Evolutionary conservation across 1,140 invertebrate genomes (phyloP), one percentile per base, ranked within the genome.

Genomic region (Cepaea nemoralis): DNA sequence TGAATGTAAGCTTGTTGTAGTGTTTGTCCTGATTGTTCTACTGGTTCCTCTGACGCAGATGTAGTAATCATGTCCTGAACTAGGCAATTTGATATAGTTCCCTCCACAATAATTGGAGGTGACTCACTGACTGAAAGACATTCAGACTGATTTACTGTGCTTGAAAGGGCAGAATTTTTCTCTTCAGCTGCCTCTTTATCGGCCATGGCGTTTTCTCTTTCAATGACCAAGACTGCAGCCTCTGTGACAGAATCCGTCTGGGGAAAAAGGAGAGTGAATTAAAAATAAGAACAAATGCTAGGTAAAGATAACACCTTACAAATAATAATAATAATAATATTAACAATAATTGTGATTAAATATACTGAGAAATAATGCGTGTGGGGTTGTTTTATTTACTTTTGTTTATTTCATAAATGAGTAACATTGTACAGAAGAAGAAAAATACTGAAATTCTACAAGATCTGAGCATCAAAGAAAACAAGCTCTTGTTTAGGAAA

Each of bases 51-150:
- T 31, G 75, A 5, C 27, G 55, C 27, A 27, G 35, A 73, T 24
- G 77, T 50, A 19, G 77, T 73, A 42, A 83, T 83, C 37, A 86
- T 81, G 5, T 84, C 82, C 48, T 82, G 81, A 8, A 83, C 83
- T 24, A 83, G 67, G 59, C 24, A 42, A n/a, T 45, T 40, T 22
- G 48, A 39, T 35, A 50, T 55, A 27, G 76, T 59, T 37, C 71
- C 77, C 33, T 74, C 59, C 75, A 70, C 45, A 71, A 70, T 24
- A 45, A 71, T 42, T 55, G 48, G 12, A 55, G 69, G 50, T 45
- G 40, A 45, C 37, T 45, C 69, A 24, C 40, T 45, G 16, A 33
- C 40, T 55, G 31, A 33, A 33, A 50, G 48, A 66, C 31, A 10
- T 33, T 5, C 74, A 16, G 75, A 3, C 35, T 50, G 31, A 37